These are phyloP conservation scores for Crossocerus cetratus DNA, from an alignment of 2,888 invertebrate species.

Conservation along the genomic window DNA sequence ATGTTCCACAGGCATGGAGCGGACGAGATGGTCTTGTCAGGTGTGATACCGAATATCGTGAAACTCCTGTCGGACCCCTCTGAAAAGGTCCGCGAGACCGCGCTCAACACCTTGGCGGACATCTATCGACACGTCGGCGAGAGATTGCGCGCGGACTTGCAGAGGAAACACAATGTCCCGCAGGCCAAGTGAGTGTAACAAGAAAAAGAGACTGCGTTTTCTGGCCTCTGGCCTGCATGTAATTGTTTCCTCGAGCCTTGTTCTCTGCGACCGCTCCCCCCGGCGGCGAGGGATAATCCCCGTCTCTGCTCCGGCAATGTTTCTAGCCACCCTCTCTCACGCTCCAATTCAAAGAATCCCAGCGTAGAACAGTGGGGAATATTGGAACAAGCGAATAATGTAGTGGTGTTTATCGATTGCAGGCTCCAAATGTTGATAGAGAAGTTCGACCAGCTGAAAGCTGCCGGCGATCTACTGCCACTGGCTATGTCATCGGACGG, in stretches of 20 bases:
- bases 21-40: constrained; percentile 87
- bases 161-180: constrained; percentile 88
- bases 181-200: constrained; percentile 80
- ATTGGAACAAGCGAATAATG: too few species aligned
- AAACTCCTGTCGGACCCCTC: constrained; percentile 92
- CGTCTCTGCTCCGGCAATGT: background rate
- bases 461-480: constrained; percentile 87
- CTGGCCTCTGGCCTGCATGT: constrained; percentile 19
- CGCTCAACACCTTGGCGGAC: constrained; percentile 90
- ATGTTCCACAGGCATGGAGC: constrained; percentile 86
- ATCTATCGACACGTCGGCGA: constrained; percentile 96
- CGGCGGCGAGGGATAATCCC: background rate
- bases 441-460: constrained; percentile 91
- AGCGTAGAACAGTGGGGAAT: too few species aligned
- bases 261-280: too few species aligned
- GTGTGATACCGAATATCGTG: constrained; percentile 89
- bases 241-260: background rate
- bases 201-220: constrained; percentile 41
- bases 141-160: constrained; percentile 88
- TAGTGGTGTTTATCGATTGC: constrained; percentile 50
- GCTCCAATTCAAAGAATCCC: too few species aligned
- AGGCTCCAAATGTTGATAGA: constrained; percentile 82
- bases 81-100: constrained; percentile 91
- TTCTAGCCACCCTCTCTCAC: too few species aligned
- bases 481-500: constrained; percentile 80